Evolutionary conservation across 2,888 invertebrate species (phyloP).

Genomic region (Chromoteleia sp.): DNA sequence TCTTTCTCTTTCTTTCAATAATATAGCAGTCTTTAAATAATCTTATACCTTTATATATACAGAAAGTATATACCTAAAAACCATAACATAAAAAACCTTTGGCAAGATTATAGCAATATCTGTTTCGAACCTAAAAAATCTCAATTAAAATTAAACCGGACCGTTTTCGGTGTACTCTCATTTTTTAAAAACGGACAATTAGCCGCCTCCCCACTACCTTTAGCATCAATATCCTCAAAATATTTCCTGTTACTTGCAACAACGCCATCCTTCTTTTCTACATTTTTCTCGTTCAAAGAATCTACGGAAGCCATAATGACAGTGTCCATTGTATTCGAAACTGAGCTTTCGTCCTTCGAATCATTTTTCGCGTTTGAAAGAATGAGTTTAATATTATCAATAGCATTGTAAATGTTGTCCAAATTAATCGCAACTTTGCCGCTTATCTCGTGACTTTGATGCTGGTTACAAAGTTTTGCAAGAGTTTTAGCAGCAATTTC

Average conservation of each 20-base stretch:
- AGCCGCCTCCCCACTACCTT: conserved; percentile 73
- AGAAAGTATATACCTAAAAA: conserved; percentile 15
- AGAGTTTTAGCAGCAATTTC: conserved; percentile 79
- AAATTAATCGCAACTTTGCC: conserved; percentile 75
- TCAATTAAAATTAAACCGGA: conserved; percentile 77
- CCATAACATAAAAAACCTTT: conserved; percentile 38
- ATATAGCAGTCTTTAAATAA: conserved; percentile 39
- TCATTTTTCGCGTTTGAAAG: conserved; percentile 50
- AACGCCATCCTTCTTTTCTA: conserved; percentile 11
- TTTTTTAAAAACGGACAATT: conserved; percentile 72
- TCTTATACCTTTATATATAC: conserved; percentile 22
- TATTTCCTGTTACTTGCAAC: conserved; percentile 68
- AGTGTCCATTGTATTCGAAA: conserved; percentile 12
- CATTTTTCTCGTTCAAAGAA: conserved; percentile 5
- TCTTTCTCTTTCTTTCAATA: neutral
- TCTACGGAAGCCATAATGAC: conserved; percentile 7
- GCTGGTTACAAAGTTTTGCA: conserved; percentile 77
- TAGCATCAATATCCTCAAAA: conserved; percentile 64
- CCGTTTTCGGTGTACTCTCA: conserved; percentile 75
- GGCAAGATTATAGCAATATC: conserved; percentile 39
- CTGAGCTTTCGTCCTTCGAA: conserved; percentile 57
- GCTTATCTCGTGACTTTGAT: conserved; percentile 75
- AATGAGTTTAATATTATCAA: conserved; percentile 74
- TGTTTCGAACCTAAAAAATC: neutral
- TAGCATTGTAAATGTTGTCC: conserved; percentile 75